A percentile compares a stretch with the other conserved stretches of the same genome.
Conservation (phyloP, 2,113 vertebrate species). For the Macquaria australasica region DNA sequence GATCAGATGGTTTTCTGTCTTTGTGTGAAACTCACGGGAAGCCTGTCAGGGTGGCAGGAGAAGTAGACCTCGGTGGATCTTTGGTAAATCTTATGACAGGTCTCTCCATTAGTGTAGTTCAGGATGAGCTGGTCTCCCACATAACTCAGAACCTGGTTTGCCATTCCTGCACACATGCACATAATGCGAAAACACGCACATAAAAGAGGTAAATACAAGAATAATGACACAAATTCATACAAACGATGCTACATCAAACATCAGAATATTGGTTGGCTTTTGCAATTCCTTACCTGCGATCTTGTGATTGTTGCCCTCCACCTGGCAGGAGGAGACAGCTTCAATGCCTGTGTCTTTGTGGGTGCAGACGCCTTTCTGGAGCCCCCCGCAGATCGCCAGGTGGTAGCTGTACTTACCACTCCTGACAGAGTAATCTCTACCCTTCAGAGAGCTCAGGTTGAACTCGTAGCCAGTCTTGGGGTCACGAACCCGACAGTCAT, state of each 20-base stretch:
- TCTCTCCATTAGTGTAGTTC: constrained; percentile 92
- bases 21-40: constrained; percentile 82
- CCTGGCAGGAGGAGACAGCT: constrained; percentile 90
- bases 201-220: not conserved
- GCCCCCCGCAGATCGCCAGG: constrained; percentile 88
- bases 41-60: constrained; percentile 88
- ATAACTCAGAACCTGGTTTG: constrained; percentile 87
- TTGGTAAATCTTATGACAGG: constrained; percentile 90
- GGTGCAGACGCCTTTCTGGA: constrained; percentile 81
- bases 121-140: constrained; percentile 93
- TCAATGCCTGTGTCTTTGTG: not conserved
- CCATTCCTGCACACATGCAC: constrained; percentile 82
- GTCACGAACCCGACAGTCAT: constrained; percentile 90
- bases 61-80: constrained; percentile 93
- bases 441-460: constrained; percentile 87
- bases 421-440: constrained; percentile 80
- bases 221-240: not conserved
- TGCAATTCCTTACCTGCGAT: constrained; percentile 86
- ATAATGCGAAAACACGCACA: not conserved
- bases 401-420: constrained; percentile 88
- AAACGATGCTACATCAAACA: not conserved
- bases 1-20: not conserved
- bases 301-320: constrained; percentile 74
- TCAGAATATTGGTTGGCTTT: not conserved
- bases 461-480: constrained; percentile 89